Evolutionary conservation across 2,797 vertebrate genomes (phyloP).

Genomic region (Xenopus petersii): DNA sequence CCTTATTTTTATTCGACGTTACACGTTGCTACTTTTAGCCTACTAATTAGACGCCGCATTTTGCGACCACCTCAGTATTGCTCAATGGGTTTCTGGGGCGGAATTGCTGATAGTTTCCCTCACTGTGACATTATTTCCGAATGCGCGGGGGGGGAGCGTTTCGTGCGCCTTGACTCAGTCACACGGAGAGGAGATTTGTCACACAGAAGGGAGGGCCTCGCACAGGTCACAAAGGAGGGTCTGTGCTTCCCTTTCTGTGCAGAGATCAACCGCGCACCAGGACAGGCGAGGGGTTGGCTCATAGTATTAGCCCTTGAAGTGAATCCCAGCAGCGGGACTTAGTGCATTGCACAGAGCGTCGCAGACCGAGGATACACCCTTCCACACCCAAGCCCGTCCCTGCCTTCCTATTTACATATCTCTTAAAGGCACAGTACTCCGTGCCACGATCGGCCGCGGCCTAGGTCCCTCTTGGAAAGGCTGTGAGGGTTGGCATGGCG

Average conservation of each 20-base stretch:
- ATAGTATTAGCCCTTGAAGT: neutral
- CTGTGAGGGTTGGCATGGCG: too few species aligned
- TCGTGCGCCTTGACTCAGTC: neutral
- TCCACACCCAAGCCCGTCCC: conserved; percentile 28
- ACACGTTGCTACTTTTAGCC: too few species aligned
- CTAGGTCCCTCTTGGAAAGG: too few species aligned
- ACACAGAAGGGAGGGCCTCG: conserved; percentile 10
- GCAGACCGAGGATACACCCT: conserved; percentile 7
- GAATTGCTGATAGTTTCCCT: too few species aligned
- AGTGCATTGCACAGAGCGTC: neutral
- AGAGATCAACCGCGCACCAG: neutral
- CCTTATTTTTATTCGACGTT: too few species aligned
- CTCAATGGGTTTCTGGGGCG: too few species aligned
- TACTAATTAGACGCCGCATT: too few species aligned
- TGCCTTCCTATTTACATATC: neutral
- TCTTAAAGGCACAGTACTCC: neutral
- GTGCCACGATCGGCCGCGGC: too few species aligned
- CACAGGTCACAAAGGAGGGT: conserved; percentile 25
- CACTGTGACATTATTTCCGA: too few species aligned
- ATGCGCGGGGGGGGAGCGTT: too few species aligned
- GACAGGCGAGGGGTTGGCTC: conserved; percentile 8
- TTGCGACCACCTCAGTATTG: too few species aligned
- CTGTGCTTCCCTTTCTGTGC: conserved; percentile 4
- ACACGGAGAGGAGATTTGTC: conserved; percentile 9
- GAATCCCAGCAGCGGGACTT: conserved; percentile 4